Conservation (phyloP, 2,113 vertebrate species). For the Varanus komodoensis region DNA sequence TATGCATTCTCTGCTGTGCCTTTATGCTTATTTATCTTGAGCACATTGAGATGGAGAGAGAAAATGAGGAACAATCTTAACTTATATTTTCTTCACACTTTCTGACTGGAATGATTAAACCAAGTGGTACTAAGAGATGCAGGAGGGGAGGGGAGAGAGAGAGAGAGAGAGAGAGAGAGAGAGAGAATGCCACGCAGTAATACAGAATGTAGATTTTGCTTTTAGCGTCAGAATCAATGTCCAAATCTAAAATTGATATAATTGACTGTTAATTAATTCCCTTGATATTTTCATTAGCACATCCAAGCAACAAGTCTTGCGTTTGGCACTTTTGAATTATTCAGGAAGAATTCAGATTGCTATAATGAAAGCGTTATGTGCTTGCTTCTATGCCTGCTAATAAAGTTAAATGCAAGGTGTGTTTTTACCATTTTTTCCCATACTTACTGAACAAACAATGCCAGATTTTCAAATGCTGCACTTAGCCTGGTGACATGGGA, state of each 20-base stretch:
- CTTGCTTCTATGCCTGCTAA: constrained; percentile 65
- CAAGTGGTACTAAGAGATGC: constrained; percentile 35
- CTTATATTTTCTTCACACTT: constrained; percentile 50
- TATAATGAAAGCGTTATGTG: constrained; percentile 75
- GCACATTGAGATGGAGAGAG: constrained; percentile 37
- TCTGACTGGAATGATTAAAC: constrained; percentile 62
- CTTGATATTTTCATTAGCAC: constrained; percentile 91
- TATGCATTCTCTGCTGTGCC: neutral
- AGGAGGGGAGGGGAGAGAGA: too few species aligned
- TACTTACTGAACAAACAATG: constrained; percentile 40
- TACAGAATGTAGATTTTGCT: constrained; percentile 75
- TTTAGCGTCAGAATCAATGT: constrained; percentile 82
- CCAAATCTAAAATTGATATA: constrained; percentile 87
- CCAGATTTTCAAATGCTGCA: constrained; percentile 48
- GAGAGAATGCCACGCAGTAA: neutral
- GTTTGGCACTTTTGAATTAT: constrained; percentile 85
- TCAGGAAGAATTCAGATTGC: constrained; percentile 78
- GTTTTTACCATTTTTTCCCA: constrained; percentile 42
- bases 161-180: too few species aligned
- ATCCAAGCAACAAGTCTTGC: constrained; percentile 85
- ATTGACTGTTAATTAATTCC: constrained; percentile 96
- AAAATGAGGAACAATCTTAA: constrained; percentile 60
- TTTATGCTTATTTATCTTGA: constrained; percentile 61
- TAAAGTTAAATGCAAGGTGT: constrained; percentile 67
- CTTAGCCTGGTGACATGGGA: neutral